Percentiles rank a stretch among this genome's conserved stretches.
These are phyloP conservation scores for Eremobia ochroleuca DNA, from an alignment of 2,888 invertebrate genomes.

Conservation along the genomic window DNA sequence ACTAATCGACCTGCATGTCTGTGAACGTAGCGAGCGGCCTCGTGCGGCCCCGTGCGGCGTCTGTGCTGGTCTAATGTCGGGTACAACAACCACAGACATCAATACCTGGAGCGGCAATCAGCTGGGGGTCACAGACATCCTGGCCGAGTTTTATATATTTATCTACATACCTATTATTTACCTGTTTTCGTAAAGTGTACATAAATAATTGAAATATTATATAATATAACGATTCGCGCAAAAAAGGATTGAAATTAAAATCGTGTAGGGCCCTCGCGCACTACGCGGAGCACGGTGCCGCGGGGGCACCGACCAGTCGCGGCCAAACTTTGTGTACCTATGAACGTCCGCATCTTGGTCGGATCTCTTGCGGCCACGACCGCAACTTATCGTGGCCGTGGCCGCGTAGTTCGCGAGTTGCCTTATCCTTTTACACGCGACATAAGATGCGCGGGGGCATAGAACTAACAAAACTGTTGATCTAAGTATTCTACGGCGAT, in stretches of 20 bases:
- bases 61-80: neutral
- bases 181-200: conserved; percentile 20
- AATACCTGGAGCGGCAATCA: neutral
- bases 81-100: neutral
- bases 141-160: neutral
- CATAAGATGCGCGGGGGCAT: conserved; percentile 1
- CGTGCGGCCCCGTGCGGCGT: neutral
- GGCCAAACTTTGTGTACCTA: neutral
- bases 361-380: neutral
- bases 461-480: neutral
- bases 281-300: too few relatives aligned
- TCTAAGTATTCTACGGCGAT: conserved; percentile 1
- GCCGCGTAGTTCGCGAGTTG: neutral
- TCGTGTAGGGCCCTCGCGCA: neutral
- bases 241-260: neutral
- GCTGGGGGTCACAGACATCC: neutral
- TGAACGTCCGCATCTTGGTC: neutral
- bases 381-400: too few relatives aligned
- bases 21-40: neutral
- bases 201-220: conserved; percentile 14
- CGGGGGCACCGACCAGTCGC: neutral
- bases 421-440: neutral
- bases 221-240: conserved; percentile 1
- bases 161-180: conserved; percentile 7
- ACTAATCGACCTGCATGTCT: neutral